Conservation (phyloP, 2,888 invertebrate species). For the Plagodis dolabraria region DNA sequence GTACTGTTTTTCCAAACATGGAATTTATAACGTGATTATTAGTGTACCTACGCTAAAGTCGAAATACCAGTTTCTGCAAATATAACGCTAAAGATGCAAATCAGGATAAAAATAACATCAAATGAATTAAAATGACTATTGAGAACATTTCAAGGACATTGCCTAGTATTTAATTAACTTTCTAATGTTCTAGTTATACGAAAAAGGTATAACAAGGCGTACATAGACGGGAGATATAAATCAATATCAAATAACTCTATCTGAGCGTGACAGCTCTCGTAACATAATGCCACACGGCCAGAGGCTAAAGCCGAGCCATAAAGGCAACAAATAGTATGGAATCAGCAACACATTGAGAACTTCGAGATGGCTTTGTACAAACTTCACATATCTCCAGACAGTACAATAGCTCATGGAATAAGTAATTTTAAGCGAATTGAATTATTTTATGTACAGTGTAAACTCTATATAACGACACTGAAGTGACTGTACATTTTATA, state of each 20-base stretch:
- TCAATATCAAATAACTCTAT: slow-evolving; percentile 45
- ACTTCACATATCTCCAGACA: slow-evolving; percentile 7
- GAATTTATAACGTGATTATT: too few relatives aligned
- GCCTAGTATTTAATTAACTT: background rate
- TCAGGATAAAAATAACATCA: background rate
- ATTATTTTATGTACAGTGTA: too few relatives aligned
- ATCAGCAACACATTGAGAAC: slow-evolving; percentile 67
- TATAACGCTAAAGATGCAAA: slow-evolving; percentile 13
- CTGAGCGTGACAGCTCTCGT: slow-evolving; percentile 41
- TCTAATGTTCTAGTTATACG: slow-evolving; percentile 10
- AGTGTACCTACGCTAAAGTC: background rate
- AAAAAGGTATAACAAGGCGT: slow-evolving; percentile 7
- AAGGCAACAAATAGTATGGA: slow-evolving; percentile 58
- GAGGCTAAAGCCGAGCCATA: slow-evolving; percentile 49
- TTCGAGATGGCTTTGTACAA: slow-evolving; percentile 22
- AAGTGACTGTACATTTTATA: too few relatives aligned
- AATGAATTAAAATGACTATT: background rate
- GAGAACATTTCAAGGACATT: slow-evolving; percentile 5
- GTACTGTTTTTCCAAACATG: too few relatives aligned
- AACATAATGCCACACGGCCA: slow-evolving; percentile 38
- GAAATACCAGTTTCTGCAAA: slow-evolving; percentile 19
- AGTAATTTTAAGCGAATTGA: too few relatives aligned
- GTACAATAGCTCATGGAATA: slow-evolving; percentile 1
- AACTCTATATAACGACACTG: too few relatives aligned
- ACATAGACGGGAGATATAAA: slow-evolving; percentile 22